Conservation (phyloP, 1,140 invertebrate species). For the Cherax quadricarinatus region DNA sequence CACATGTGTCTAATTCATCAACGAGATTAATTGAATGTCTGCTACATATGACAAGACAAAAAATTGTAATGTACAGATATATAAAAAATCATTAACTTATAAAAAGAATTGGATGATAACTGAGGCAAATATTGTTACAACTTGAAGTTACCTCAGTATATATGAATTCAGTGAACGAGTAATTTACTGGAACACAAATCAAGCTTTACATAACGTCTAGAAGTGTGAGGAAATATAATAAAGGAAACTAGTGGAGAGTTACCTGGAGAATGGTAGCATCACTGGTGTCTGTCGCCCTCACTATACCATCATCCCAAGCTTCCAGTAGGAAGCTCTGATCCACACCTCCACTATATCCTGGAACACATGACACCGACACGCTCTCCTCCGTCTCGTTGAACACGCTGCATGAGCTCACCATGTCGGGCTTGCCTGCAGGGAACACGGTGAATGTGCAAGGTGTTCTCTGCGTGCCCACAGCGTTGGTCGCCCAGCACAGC, state of each 20-base stretch:
- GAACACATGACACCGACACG: constrained; percentile 85
- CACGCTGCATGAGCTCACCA: constrained; percentile 57
- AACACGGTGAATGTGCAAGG: constrained; percentile 91
- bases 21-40: too few relatives aligned
- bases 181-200: too few relatives aligned
- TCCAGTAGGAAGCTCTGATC: constrained; percentile 89
- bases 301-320: constrained; percentile 78
- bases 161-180: too few relatives aligned
- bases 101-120: too few relatives aligned
- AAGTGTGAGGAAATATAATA: too few relatives aligned
- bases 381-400: constrained; percentile 71
- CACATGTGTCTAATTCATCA: too few relatives aligned
- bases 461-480: constrained; percentile 84
- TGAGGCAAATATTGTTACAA: too few relatives aligned
- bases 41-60: too few relatives aligned
- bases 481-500: constrained; percentile 86
- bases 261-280: constrained; percentile 63
- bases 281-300: constrained; percentile 61
- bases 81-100: too few relatives aligned
- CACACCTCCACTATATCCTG: constrained; percentile 88
- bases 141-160: too few relatives aligned
- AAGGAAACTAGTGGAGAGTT: neutral
- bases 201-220: too few relatives aligned
- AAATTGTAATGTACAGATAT: too few relatives aligned
- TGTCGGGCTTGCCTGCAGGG: constrained; percentile 83